A percentile compares a stretch with the other conserved stretches of the same genome.
These are phyloP conservation scores for Calameuta pallipes DNA, from an alignment of 2,888 invertebrate species.

Conservation along the genomic window DNA sequence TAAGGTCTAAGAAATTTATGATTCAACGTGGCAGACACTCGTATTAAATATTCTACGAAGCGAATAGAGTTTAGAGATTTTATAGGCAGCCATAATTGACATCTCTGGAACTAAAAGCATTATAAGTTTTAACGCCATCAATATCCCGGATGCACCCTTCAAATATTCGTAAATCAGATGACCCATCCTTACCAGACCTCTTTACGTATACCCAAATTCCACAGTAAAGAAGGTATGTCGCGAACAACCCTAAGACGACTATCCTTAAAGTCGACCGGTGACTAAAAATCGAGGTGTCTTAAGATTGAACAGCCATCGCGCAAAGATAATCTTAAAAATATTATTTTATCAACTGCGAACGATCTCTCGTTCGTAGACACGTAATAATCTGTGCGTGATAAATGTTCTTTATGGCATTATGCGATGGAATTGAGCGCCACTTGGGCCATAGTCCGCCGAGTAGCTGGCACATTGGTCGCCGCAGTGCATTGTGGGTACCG, in stretches of 20 bases:
- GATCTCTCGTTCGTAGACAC: background rate
- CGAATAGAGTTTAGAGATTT: background rate
- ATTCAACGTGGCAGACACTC: conserved; percentile 1
- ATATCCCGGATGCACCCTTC: background rate
- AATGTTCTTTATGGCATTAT: conserved; percentile 40
- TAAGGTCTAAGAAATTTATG: conserved; percentile 1
- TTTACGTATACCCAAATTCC: background rate
- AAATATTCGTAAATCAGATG: background rate
- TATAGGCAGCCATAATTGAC: background rate
- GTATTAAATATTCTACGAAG: conserved; percentile 11
- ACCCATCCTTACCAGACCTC: background rate
- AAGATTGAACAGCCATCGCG: background rate
- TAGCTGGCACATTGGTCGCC: background rate
- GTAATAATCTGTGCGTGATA: conserved; percentile 35
- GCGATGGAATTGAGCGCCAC: conserved; percentile 39
- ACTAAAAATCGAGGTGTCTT: no score
- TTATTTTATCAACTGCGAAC: background rate
- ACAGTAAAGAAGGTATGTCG: background rate
- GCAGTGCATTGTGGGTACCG: conserved; percentile 14
- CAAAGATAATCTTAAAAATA: background rate
- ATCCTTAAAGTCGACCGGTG: background rate
- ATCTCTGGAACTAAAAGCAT: background rate
- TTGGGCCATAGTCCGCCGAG: conserved; percentile 17
- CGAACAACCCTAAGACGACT: background rate
- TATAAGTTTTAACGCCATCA: background rate